Evolutionary conservation across 1,140 invertebrate species (phyloP).

Genomic region (Temnothorax nylanderi): DNA sequence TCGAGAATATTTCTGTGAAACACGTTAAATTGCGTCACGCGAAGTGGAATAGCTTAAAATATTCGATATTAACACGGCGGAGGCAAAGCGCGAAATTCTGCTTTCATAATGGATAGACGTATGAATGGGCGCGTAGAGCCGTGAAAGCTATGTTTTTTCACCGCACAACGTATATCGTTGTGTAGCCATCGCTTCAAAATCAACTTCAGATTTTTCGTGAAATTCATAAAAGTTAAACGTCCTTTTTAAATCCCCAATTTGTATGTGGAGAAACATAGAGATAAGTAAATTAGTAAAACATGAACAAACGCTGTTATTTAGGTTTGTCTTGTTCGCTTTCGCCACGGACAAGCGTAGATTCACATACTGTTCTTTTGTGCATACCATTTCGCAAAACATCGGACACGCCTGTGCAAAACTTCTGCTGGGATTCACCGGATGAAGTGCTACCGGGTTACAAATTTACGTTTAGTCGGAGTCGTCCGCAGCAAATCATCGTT

Average conservation of each 20-base stretch:
- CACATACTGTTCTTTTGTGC: constrained; percentile 29
- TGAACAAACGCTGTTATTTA: constrained; percentile 54
- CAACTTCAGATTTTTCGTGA: constrained; percentile 19
- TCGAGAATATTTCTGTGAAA: constrained; percentile 33
- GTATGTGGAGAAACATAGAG: background rate
- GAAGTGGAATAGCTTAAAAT: constrained; percentile 48
- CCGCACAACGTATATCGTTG: background rate
- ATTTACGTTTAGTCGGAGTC: constrained; percentile 38
- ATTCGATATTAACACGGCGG: constrained; percentile 42
- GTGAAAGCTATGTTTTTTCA: constrained; percentile 27
- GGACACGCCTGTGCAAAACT: constrained; percentile 40
- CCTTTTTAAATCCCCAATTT: background rate
- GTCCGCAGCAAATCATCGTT: constrained; percentile 65
- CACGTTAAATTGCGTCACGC: constrained; percentile 36
- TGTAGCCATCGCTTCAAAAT: background rate
- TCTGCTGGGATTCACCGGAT: constrained; percentile 65
- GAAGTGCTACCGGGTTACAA: constrained; percentile 67
- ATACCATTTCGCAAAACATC: constrained; percentile 29
- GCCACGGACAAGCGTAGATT: constrained; percentile 3
- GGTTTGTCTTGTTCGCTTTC: background rate
- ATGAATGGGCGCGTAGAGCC: constrained; percentile 15
- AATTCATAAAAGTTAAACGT: background rate
- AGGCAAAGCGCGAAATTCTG: constrained; percentile 25
- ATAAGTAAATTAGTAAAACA: background rate
- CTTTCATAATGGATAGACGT: constrained; percentile 38